Evolutionary conservation across 2,113 vertebrate species (phyloP).

Genomic region (Axis porcinus): DNA sequence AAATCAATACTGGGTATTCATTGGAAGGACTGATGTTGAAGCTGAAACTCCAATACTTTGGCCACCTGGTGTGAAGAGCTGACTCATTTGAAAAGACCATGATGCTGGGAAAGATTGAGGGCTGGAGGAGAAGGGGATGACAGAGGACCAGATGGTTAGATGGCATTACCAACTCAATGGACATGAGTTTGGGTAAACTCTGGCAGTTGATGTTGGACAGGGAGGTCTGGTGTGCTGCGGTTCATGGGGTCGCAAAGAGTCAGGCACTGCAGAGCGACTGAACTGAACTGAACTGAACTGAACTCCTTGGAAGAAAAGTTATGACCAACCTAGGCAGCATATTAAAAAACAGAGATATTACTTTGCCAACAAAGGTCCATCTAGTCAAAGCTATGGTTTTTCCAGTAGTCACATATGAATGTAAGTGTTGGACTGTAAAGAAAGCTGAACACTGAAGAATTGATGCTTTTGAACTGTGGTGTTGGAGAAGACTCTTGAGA

Average conservation of each 20-base stretch:
- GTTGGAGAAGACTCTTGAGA: not conserved
- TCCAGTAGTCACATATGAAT: not conserved
- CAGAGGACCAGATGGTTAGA: not conserved
- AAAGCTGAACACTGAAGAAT: fast-evolving
- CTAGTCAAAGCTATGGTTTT: not conserved
- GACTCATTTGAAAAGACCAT: not conserved
- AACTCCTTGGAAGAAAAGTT: not conserved
- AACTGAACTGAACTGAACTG: not conserved
- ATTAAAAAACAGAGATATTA: not conserved
- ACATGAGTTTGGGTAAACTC: not conserved
- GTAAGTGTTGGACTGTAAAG: not conserved
- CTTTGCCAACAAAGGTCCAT: not conserved
- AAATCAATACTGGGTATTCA: not conserved
- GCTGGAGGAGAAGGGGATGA: not conserved
- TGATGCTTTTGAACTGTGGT: not conserved
- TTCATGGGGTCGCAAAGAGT: not conserved
- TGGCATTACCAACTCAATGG: not conserved
- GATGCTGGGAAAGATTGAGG: not conserved
- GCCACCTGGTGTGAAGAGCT: fast-evolving
- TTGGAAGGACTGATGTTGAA: not conserved
- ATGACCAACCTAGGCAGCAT: not conserved
- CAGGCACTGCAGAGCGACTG: fast-evolving
- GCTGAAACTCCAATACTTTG: not conserved
- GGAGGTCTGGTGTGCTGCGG: fast-evolving
- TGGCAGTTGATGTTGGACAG: not conserved